These are phyloP conservation scores for Pimpla rufipes DNA, from an alignment of 2,888 invertebrate species.

Conservation along the genomic window DNA sequence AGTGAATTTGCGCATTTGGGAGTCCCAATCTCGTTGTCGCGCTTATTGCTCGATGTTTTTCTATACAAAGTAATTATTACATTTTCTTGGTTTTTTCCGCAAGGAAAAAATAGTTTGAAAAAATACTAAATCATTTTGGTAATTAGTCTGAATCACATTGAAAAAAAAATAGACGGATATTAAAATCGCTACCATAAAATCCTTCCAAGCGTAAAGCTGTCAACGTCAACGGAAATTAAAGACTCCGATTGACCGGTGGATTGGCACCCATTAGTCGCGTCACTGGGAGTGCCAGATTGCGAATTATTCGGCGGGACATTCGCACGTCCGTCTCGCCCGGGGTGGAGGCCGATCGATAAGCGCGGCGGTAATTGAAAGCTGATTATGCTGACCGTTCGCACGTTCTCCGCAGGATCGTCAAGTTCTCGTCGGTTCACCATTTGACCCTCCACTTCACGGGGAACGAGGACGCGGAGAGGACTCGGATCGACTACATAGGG, in stretches of 20 bases:
- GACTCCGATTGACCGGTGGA: background rate
- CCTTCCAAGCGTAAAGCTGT: background rate
- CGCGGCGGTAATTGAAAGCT: constrained; percentile 25
- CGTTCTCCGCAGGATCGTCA: constrained; percentile 91
- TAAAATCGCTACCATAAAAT: background rate
- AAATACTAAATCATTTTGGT: too few species aligned
- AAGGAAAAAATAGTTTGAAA: background rate
- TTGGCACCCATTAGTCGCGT: background rate
- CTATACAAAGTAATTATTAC: background rate
- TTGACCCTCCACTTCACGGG: constrained; percentile 95
- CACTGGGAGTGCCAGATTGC: constrained; percentile 10
- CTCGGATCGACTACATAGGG: constrained; percentile 97
- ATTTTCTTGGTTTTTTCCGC: too few species aligned
- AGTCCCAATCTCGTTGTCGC: background rate
- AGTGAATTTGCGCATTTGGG: constrained; percentile 31
- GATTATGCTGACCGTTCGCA: constrained; percentile 13
- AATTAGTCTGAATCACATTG: too few species aligned
- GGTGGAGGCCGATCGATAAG: background rate
- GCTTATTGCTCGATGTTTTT: background rate
- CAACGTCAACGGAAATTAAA: background rate
- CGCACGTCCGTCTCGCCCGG: background rate
- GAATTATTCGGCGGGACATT: constrained; percentile 16
- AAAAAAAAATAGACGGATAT: background rate
- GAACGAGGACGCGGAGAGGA: constrained; percentile 95
- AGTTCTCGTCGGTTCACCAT: constrained; percentile 96